Base-by-base conservation (phyloP, 2,888 invertebrate species). In the Eupithecia abbreviata region DNA sequence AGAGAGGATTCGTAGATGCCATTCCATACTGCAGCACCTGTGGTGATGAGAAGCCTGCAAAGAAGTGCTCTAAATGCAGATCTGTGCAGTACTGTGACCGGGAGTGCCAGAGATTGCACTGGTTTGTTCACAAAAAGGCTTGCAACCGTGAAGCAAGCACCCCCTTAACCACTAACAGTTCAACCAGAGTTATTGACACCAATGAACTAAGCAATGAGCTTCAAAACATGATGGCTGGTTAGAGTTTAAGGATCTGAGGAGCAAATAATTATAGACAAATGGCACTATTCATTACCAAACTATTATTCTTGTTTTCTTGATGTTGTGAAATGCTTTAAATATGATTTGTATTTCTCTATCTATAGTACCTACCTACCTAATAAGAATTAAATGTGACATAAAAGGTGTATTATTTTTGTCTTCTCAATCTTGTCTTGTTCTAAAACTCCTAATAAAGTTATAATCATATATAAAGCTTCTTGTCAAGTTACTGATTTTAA, bases 21-120 rank as follows among this genome's bases (percentile, higher is more conserved):
- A 96, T 96, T 72, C 95, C 96, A 13, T 96, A 95, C 86, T 99
- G 99, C 90, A 96, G 96, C 76, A 97, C 98, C 1, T 99, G 99
- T 87, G 98, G 98, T 0, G 98, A 98, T 85, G 98, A 98, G 84
- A 97, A 97, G 83, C 98, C 98, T 0, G 96, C 97, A 9, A 99
- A 99, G 89, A 98, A 98, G 90, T 99, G 99, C 91, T 97, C 98
- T 12, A 98, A 98, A 89, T 99, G 99, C 92, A 98, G 98, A 95
- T 96, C 96, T 76, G 98, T 98, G 73, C 97, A 98, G 89, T 99
- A 99, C 90, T 99, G 99, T 93, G 98, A 98, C 91, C 96, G 98
- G 78, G 97, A 98, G 87, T 99, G 99, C 90, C 99, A 99, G 90
- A 96, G 98, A 82, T 94, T 99, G 70, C 99, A 98, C 89, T 98